A percentile compares a stretch with the other conserved stretches of the same genome.
phyloP scores from a whole-genome alignment of 2,797 vertebrate genomes.

The Anableps anableps region DNA sequence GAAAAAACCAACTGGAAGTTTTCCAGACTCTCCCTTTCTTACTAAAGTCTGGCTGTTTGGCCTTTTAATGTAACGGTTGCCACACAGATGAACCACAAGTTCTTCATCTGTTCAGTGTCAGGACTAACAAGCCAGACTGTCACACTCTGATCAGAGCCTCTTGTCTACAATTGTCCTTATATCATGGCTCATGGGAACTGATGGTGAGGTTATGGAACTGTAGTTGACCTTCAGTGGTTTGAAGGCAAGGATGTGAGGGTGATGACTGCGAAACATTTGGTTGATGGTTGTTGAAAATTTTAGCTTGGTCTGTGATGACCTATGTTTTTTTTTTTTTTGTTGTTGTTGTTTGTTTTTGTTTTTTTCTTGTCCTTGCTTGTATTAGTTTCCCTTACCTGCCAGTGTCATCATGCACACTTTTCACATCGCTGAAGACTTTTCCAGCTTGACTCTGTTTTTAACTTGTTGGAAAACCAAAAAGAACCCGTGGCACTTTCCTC shows the following conservation, averaged over 20 bases:
- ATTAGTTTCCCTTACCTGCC: conserved; percentile 27
- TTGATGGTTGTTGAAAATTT: conserved; percentile 18
- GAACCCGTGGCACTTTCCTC: conserved; percentile 33
- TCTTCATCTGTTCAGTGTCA: conserved; percentile 37
- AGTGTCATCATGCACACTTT: conserved; percentile 26
- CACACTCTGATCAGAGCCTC: conserved; percentile 35
- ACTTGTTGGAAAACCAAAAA: conserved; percentile 41
- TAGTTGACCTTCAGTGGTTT: not conserved
- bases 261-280: not conserved
- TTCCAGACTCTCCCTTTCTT: conserved; percentile 42
- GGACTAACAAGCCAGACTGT: conserved; percentile 24
- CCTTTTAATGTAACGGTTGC: conserved; percentile 48
- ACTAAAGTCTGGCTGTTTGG: conserved; percentile 33
- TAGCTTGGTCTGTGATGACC: conserved; percentile 1
- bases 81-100: conserved; percentile 29
- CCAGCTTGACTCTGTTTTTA: conserved; percentile 42
- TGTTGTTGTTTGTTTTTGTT: no score
- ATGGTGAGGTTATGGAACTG: conserved; percentile 20
- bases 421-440: conserved; percentile 9
- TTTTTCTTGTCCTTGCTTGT: conserved; percentile 18
- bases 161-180: conserved; percentile 34
- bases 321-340: conserved; percentile 19
- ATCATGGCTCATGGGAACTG: conserved; percentile 17
- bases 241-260: not conserved
- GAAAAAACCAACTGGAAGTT: conserved; percentile 33